Conservation (phyloP, 2,797 vertebrate genomes). For the Sebastes taczanowskii region DNA sequence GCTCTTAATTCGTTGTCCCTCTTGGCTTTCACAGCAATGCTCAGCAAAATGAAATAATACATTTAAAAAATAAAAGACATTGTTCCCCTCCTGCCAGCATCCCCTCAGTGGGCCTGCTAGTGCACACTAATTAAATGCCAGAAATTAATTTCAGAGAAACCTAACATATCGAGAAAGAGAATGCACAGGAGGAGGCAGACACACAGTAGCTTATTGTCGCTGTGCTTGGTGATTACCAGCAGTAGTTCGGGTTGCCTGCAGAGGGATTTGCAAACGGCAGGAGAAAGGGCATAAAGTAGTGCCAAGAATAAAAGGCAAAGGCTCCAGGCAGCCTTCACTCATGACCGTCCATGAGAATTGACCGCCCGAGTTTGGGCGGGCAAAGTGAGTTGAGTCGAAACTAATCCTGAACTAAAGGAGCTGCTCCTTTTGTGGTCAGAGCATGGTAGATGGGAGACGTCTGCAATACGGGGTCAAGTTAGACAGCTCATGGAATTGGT, state of each 20-base stretch:
- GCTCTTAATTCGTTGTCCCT: slow-evolving; percentile 24
- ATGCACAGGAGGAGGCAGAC: slow-evolving; percentile 37
- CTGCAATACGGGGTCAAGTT: slow-evolving; percentile 32
- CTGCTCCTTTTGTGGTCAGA: slow-evolving; percentile 28
- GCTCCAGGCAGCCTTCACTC: slow-evolving; percentile 47
- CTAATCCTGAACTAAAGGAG: slow-evolving; percentile 71
- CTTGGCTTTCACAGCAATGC: slow-evolving; percentile 41
- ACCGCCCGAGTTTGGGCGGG: slow-evolving; percentile 48
- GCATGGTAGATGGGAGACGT: slow-evolving; percentile 25
- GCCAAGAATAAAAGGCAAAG: slow-evolving; percentile 37
- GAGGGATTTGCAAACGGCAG: slow-evolving; percentile 50
- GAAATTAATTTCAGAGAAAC: slow-evolving; percentile 68
- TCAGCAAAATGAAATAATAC: slow-evolving; percentile 37
- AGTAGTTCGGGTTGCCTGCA: slow-evolving; percentile 21
- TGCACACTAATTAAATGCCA: slow-evolving; percentile 65
- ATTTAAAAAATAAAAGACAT: slow-evolving; percentile 41
- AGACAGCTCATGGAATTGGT: slow-evolving; percentile 45
- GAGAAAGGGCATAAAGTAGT: slow-evolving; percentile 29
- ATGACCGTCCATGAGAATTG: slow-evolving; percentile 56
- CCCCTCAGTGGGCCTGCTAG: slow-evolving; percentile 40
- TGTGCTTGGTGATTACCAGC: slow-evolving; percentile 52
- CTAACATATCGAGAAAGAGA: slow-evolving; percentile 42
- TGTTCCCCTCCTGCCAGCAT: slow-evolving; percentile 31
- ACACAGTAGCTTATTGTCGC: slow-evolving; percentile 38
- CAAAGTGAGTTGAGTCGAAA: slow-evolving; percentile 61